Conservation (phyloP, 2,113 vertebrate species). For the Muscicapa adusta region DNA sequence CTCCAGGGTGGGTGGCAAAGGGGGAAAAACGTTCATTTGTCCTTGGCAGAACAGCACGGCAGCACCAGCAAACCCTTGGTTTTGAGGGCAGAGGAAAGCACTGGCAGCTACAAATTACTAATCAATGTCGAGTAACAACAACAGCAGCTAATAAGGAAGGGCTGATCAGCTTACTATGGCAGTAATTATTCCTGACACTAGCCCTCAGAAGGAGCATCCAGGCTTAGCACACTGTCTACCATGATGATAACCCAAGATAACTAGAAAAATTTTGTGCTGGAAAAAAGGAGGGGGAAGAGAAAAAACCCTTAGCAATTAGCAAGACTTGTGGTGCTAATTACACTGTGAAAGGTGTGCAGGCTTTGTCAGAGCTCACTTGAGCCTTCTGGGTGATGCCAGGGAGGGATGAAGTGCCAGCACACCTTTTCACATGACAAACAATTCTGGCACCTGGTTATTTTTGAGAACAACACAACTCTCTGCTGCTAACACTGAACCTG, state of each 20-base stretch:
- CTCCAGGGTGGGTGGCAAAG: neutral
- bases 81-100: conserved; percentile 26
- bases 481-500: rapidly evolving
- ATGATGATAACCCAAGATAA: conserved; percentile 49
- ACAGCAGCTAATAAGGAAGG: conserved; percentile 64
- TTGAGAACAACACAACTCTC: neutral
- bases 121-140: conserved; percentile 63
- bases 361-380: conserved; percentile 12
- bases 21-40: neutral
- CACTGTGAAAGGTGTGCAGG: conserved; percentile 19
- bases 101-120: conserved; percentile 63
- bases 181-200: conserved; percentile 63
- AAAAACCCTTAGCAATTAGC: conserved; percentile 17
- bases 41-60: neutral
- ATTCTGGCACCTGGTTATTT: conserved; percentile 30
- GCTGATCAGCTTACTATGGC: conserved; percentile 52
- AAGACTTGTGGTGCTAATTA: conserved; percentile 62
- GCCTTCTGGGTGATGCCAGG: neutral
- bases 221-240: conserved; percentile 18
- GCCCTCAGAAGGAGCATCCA: conserved; percentile 35
- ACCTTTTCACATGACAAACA: conserved; percentile 1
- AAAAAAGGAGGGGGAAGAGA: neutral
- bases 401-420: neutral
- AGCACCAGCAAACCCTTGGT: neutral
- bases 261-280: neutral